Evolutionary conservation across 2,113 vertebrate species (phyloP), one percentile per base, ranked within the genome.

Genomic region (Ceuthmochares aereus): DNA sequence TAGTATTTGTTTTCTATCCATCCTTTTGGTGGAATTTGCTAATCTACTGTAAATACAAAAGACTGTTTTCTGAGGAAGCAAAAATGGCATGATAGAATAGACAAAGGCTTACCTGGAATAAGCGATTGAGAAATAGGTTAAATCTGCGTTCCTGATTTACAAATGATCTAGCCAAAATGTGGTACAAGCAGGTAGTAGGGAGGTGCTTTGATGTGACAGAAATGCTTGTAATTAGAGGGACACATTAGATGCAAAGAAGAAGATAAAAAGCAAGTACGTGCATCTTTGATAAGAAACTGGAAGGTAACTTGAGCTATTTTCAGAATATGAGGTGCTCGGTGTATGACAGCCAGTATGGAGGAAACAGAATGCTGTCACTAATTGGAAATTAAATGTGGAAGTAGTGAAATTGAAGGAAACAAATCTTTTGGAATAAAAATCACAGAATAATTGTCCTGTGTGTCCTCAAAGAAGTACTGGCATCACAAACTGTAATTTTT

Each of bases 341-440:
- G 4, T 64, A 2, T 56, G 29, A 14, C 34, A 51, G 25, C 23
- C 0, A 0, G 10, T 40, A 13, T 0, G 5, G 32, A 73, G 10
- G 42, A 36, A 73, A 59, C 14, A 34, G 9, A 4, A 23, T 66
- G 10, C 27, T 87, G 7, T 60, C n/a, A 26, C 22, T 75, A 5
- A 72, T 85, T 59, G 49, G 66, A 68, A 79, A 47, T 68, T 18
- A 77, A 52, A 40, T 10, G 2, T 27, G 7, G 49, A 93, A 58
- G 45, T 20, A 67, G 42, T 19, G 87, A 87, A 84, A 70, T 42
- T 16, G 7, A 7, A 16, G 19, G 32, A 72, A 56, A 13, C 19
- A 84, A 37, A 42, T 49, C 42, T 32, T 15, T 1, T 1, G 16
- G 8, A 6, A 10, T 29, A 17, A 36, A 19, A 36, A 17, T 42